These are phyloP conservation scores for Maniola hyperantus DNA, from an alignment of 2,888 invertebrate genomes.

Conservation along the genomic window DNA sequence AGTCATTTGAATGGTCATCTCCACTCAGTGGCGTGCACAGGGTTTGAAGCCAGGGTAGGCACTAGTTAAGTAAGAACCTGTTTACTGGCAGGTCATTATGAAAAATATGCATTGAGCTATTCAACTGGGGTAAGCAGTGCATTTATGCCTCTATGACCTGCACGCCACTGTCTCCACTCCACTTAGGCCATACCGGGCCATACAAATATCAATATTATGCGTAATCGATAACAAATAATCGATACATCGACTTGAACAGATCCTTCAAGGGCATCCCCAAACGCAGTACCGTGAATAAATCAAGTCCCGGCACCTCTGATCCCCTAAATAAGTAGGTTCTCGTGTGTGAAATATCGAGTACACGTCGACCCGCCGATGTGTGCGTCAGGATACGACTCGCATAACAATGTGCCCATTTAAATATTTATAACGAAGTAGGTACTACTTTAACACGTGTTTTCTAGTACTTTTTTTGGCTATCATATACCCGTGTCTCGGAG, in stretches of 20 bases:
- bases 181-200: too few relatives aligned
- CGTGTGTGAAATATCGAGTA: constrained; percentile 78
- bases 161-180: too few relatives aligned
- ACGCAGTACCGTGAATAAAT: constrained; percentile 67
- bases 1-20: too few relatives aligned
- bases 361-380: constrained; percentile 26
- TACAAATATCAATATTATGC: too few relatives aligned
- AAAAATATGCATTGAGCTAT: too few relatives aligned
- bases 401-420: constrained; percentile 19
- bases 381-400: constrained; percentile 12
- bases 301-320: constrained; percentile 73
- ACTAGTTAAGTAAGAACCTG: too few relatives aligned
- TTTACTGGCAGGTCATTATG: too few relatives aligned
- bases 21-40: too few relatives aligned
- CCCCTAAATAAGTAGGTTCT: constrained; percentile 76
- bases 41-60: too few relatives aligned
- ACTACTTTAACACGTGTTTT: constrained; percentile 6
- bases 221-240: constrained; percentile 8
- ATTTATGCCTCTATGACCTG: too few relatives aligned
- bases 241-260: constrained; percentile 17
- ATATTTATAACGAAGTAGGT: constrained; percentile 10
- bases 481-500: too few relatives aligned
- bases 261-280: constrained; percentile 36
- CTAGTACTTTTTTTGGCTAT: neutral
- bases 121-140: too few relatives aligned